A percentile compares a stretch with the other conserved stretches of the same genome.
phyloP scores from a whole-genome alignment of 1,140 invertebrate genomes.

The Harpegnathos saltator region DNA sequence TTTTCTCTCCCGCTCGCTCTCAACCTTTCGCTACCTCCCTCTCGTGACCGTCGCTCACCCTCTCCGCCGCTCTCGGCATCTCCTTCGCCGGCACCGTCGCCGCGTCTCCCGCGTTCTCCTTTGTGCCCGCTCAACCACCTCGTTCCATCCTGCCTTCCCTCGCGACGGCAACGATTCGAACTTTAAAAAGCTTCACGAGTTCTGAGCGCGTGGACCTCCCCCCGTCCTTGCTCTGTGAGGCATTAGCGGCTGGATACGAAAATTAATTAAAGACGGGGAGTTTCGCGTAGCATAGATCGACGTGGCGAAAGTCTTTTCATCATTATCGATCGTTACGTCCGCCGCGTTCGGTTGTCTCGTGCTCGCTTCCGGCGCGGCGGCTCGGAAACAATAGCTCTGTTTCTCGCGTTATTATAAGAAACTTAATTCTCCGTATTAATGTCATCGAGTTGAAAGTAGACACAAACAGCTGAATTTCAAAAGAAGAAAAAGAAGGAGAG shows the following conservation, averaged over 20 bases:
- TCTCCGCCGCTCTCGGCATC: conserved; percentile 21
- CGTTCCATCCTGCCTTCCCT: conserved; percentile 49
- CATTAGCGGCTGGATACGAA: conserved; percentile 70
- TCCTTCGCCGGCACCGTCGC: conserved; percentile 10
- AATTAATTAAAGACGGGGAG: conserved; percentile 70
- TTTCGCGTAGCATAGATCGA: conserved; percentile 19
- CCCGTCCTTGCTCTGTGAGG: conserved; percentile 59
- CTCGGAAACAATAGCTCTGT: not conserved
- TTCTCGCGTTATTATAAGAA: not conserved
- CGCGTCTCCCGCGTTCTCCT: conserved; percentile 31
- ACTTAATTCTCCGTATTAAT: too few species aligned
- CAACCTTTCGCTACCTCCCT: conserved; percentile 20
- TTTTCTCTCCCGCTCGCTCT: conserved; percentile 11
- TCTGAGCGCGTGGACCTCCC: conserved; percentile 43
- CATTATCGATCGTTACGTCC: conserved; percentile 18
- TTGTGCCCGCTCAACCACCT: conserved; percentile 47
- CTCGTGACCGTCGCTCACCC: not conserved
- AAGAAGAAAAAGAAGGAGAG: too few species aligned
- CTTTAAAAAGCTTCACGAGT: conserved; percentile 71
- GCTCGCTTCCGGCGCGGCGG: not conserved
- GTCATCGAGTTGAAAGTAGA: too few species aligned
- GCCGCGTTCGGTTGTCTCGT: not conserved
- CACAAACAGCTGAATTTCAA: too few species aligned
- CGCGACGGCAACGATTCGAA: conserved; percentile 68
- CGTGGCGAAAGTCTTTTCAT: conserved; percentile 29